phyloP scores from a whole-genome alignment of 2,888 invertebrate species.

The Tachina lurida region DNA sequence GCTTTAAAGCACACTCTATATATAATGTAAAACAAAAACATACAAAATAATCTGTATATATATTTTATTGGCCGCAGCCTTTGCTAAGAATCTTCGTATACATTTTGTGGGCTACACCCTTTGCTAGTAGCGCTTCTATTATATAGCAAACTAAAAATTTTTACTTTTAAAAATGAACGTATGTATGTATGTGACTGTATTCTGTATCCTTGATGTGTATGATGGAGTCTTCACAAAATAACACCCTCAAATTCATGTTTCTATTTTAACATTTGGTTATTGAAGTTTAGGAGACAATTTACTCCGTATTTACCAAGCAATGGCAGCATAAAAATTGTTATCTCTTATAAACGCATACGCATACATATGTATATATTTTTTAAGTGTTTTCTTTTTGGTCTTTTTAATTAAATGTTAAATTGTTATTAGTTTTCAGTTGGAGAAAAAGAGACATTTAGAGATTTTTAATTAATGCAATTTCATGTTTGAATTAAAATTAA shows the following conservation, averaged over 20 bases:
- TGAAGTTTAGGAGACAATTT: not conserved
- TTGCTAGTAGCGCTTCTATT: not conserved
- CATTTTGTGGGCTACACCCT: conserved; percentile 2
- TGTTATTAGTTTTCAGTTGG: conserved; percentile 40
- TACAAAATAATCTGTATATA: not conserved
- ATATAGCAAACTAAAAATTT: not conserved
- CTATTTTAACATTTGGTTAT: not conserved
- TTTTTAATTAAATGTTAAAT: conserved; percentile 33
- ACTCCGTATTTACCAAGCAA: conserved; percentile 1
- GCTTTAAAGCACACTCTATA: not conserved
- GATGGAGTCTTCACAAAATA: conserved; percentile 16
- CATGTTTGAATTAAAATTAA: conserved; percentile 1
- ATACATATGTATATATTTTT: not conserved
- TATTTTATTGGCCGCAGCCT: not conserved
- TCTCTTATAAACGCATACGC: not conserved
- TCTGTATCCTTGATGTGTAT: conserved; percentile 2
- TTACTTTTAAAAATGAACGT: not conserved
- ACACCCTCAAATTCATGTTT: conserved; percentile 27
- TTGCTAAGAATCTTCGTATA: not conserved
- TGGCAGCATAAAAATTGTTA: conserved; percentile 1
- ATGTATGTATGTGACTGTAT: not conserved
- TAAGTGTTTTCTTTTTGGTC: not conserved
- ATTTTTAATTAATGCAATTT: conserved; percentile 21
- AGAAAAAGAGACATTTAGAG: conserved; percentile 2
- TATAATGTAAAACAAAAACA: not conserved